Evolutionary conservation across 2,113 vertebrate genomes (phyloP).

Genomic region (Toxotes jaculatrix): DNA sequence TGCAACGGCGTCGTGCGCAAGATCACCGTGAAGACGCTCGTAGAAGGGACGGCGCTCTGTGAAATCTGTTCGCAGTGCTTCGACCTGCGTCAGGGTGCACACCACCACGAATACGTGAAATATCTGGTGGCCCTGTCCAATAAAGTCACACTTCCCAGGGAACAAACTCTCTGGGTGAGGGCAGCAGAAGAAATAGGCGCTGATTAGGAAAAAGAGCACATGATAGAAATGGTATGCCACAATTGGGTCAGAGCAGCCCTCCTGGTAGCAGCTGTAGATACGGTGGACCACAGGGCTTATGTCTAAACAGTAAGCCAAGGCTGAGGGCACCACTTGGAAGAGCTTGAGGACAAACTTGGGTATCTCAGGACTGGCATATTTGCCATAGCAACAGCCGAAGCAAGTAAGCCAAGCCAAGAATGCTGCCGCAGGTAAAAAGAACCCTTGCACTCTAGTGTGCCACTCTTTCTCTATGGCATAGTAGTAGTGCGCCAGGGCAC

Average conservation of each 20-base stretch:
- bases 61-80: constrained; percentile 92
- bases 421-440: constrained; percentile 88
- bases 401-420: constrained; percentile 95
- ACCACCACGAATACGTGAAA: constrained; percentile 93
- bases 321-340: constrained; percentile 93
- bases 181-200: constrained; percentile 93
- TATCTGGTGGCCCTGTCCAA: constrained; percentile 96
- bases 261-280: constrained; percentile 84
- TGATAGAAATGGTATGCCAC: constrained; percentile 92
- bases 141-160: constrained; percentile 91
- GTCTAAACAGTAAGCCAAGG: constrained; percentile 92
- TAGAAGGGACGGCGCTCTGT: constrained; percentile 87
- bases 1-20: constrained; percentile 87
- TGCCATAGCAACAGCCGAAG: constrained; percentile 93
- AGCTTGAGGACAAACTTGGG: constrained; percentile 84
- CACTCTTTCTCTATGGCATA: constrained; percentile 90
- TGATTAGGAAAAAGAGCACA: constrained; percentile 91
- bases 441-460: constrained; percentile 84
- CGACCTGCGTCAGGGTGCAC: constrained; percentile 93
- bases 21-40: constrained; percentile 86
- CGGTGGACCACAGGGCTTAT: constrained; percentile 95
- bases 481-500: constrained; percentile 92
- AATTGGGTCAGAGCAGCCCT: constrained; percentile 79
- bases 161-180: constrained; percentile 94
- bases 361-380: constrained; percentile 85